Conservation (phyloP, 2,113 vertebrate genomes). For the Pomatorhinus ruficollis region DNA sequence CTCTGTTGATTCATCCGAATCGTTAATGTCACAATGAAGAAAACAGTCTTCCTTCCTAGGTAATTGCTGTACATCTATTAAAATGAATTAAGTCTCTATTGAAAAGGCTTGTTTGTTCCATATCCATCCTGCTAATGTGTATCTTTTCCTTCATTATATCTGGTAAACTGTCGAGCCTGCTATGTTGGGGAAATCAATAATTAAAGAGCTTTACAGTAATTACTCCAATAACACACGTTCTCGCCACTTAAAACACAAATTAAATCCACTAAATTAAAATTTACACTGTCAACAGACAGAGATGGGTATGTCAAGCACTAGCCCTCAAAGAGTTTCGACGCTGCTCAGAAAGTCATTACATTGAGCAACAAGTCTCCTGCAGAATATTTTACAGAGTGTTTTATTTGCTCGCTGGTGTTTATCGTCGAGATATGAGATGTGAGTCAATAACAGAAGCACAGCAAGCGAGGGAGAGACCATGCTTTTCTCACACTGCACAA, state of each 20-base stretch:
- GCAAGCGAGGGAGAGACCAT: background rate
- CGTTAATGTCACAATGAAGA: constrained; percentile 59
- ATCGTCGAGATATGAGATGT: background rate
- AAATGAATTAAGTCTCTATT: constrained; percentile 72
- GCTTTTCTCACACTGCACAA: background rate
- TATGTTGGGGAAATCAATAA: constrained; percentile 75
- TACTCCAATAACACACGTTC: constrained; percentile 67
- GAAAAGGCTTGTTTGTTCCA: constrained; percentile 72
- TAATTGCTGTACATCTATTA: constrained; percentile 75
- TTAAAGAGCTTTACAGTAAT: constrained; percentile 76
- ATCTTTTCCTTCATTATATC: constrained; percentile 73
- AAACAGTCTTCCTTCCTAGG: constrained; percentile 54
- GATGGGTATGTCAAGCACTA: background rate
- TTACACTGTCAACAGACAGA: constrained; percentile 32
- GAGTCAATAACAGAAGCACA: background rate
- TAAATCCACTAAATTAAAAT: constrained; percentile 63
- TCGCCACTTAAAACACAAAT: constrained; percentile 67
- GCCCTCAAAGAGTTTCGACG: background rate
- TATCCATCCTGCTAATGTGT: constrained; percentile 69
- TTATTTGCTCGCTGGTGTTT: background rate
- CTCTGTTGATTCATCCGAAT: constrained; percentile 60
- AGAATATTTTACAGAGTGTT: background rate
- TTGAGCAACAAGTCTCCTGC: background rate
- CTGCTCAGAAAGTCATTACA: constrained; percentile 8
- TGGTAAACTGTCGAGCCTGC: constrained; percentile 71